phyloP scores from a whole-genome alignment of 2,888 invertebrate species.

The Dioctria linearis region DNA sequence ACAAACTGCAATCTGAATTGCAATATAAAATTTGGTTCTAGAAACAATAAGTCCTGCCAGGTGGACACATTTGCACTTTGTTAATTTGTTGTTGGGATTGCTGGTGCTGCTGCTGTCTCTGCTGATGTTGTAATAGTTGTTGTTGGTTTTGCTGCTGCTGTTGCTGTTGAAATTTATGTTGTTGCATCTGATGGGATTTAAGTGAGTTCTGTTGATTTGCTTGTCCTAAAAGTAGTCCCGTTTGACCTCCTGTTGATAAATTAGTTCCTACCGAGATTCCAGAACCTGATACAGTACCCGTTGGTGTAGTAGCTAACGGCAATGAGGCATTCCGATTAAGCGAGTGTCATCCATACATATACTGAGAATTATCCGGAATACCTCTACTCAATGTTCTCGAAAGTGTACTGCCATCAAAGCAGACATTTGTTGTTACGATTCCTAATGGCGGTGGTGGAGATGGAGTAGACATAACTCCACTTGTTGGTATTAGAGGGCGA shows the following conservation, averaged over 20 bases:
- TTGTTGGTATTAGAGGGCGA: constrained; percentile 67
- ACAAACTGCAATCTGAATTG: constrained; percentile 60
- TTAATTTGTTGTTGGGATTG: constrained; percentile 55
- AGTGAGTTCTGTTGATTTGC: constrained; percentile 19
- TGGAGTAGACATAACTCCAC: constrained; percentile 64
- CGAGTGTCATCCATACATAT: constrained; percentile 70
- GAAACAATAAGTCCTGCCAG: constrained; percentile 68
- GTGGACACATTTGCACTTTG: constrained; percentile 63
- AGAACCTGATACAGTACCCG: constrained; percentile 18
- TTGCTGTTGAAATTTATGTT: constrained; percentile 65
- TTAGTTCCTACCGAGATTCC: neutral
- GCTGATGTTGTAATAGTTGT: constrained; percentile 51
- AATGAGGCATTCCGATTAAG: constrained; percentile 67
- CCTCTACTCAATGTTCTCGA: constrained; percentile 63
- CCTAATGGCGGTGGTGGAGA: constrained; percentile 61
- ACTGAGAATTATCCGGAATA: constrained; percentile 62
- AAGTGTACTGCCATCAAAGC: constrained; percentile 67
- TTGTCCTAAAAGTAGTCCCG: neutral
- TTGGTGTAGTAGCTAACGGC: constrained; percentile 63
- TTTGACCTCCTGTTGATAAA: neutral
- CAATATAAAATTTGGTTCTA: constrained; percentile 65
- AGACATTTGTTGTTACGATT: constrained; percentile 64
- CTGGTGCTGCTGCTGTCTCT: constrained; percentile 56
- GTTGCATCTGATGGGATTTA: constrained; percentile 32
- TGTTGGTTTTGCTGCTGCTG: constrained; percentile 62